Conservation (phyloP, 2,888 invertebrate genomes). For the Scaptomyza parva region DNA sequence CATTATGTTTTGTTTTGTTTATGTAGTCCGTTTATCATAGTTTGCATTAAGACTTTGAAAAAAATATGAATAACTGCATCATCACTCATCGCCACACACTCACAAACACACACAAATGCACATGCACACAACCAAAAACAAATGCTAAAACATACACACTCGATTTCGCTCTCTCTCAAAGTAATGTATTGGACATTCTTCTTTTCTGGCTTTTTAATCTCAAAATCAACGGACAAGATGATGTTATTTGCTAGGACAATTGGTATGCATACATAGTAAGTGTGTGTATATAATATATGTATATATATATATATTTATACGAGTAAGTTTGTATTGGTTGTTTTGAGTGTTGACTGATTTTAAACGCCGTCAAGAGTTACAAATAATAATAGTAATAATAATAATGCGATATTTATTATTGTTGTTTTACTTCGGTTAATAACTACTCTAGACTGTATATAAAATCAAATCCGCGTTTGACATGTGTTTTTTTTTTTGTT, state of each 20-base stretch:
- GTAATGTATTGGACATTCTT: conserved; percentile 21
- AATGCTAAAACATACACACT: conserved; percentile 12
- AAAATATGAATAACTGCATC: conserved; percentile 58
- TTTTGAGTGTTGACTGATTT: conserved; percentile 55
- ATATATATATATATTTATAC: conserved; percentile 33
- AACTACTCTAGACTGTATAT: conserved; percentile 78
- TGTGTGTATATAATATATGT: conserved; percentile 30
- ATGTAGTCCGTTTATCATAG: conserved; percentile 36
- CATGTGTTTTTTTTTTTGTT: conserved; percentile 31
- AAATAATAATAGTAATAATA: conserved; percentile 66
- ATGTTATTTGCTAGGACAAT: conserved; percentile 42
- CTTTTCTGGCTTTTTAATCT: conserved; percentile 41
- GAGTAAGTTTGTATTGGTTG: conserved; percentile 54
- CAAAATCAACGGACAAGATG: conserved; percentile 48
- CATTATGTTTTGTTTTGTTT: conserved; percentile 20
- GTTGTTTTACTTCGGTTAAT: conserved; percentile 74
- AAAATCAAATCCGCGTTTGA: conserved; percentile 81
- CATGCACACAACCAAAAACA: not conserved
- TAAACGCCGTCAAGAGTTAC: conserved; percentile 54
- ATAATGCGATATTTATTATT: conserved; percentile 73
- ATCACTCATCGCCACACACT: conserved; percentile 46
- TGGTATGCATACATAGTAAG: conserved; percentile 43
- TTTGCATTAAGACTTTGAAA: conserved; percentile 49
- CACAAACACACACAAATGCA: conserved; percentile 3
- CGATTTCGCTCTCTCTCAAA: not conserved